Evolutionary conservation across 2,888 invertebrate genomes (phyloP), one percentile per base, ranked within the genome.

Genomic region (Micoletzkya japonica): DNA sequence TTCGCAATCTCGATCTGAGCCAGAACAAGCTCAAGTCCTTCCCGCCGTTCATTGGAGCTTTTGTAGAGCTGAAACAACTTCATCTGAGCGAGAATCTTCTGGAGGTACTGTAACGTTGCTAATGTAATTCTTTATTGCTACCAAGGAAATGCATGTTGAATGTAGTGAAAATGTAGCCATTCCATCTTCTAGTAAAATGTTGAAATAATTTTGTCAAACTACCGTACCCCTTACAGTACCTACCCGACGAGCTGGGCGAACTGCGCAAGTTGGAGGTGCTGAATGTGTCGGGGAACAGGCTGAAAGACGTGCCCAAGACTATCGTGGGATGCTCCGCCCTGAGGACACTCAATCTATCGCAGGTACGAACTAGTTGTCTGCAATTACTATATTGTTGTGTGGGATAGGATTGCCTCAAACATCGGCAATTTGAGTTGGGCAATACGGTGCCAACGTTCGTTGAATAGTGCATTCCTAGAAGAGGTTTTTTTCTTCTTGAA

Each of bases 1-100:
- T 98, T 70, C 90, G 97, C 77, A 95, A 92, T 50, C 88, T 98
- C 74, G 95, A 98, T 87, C 86, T 98, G 68, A 95, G 95, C 0
- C 91, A 93, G 78, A 98, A 98, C 88, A 92, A 91, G 86, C 63
- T 54, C 80, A 87, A 90, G 14, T 74, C 76, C 10, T 76, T 90
- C 26, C 90, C 90, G 1, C 76, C 86, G 20, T 86, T 86, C 70
- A 88, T 90, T 72, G 88, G 88, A 52, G 44, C 70, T 3, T 85
- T 85, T 78, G 77, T 77, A 17, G 83, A 86, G 70, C 80, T 90
- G 57, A 89, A 89, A 78, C 87, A 87, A 73, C 80, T 90, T n/a
- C 86, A 87, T 67, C 75, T 90, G 3, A 87, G 87, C 71, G 86
- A 86, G 69, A 90, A 90, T 81, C 86, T 85, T 76, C 81, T 90